Evolutionary conservation across 2,113 vertebrate genomes (phyloP), one percentile per base, ranked within the genome.

Genomic region (Chlamydotis undulata): DNA sequence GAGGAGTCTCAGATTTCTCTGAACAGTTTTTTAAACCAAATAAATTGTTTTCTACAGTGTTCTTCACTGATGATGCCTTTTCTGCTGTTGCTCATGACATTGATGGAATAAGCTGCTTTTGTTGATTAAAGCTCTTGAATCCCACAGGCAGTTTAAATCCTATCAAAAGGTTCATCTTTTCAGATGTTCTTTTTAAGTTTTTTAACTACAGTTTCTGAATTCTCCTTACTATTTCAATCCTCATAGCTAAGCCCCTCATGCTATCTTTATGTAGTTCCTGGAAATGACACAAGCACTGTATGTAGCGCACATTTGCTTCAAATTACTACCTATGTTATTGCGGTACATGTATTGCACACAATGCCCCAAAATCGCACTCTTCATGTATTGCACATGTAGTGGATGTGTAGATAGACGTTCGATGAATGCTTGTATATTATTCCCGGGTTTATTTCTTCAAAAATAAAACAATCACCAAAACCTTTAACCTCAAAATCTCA

Each of bases 161-260:
- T 97, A 97, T 98, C 97, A 90, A 96, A 97, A 96, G 80, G 67
- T 94, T 97, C 91, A 94, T 98, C 96, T 97, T 83, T 79, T 97
- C 84, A 88, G 97, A 94, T 97, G 94, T 94, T 94, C 96, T 97
- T 98, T 97, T 93, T 35, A 96, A 92, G 85, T 93, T 91, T 43
- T 78, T 96, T 76, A 95, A 87, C 43, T 91, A 35, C 23, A 13
- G 29, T 61, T 97, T 94, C 75, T 53, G 89, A 94, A 69, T 75
- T 57, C 39, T 74, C 25, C 18, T 50, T 74, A 12, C 37, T 84
- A 28, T 73, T 83, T 92, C 87, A 75, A 47, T 92, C 68, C 81
- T 41, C 79, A 37, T 16, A 64, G 73, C 78, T 94, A 91, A 96
- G 84, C 28, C 52, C 59, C 71, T 93, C 65, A 43, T 0, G 22